Conservation (phyloP, 2,797 vertebrate species). For the Hoplostethus atlanticus region DNA sequence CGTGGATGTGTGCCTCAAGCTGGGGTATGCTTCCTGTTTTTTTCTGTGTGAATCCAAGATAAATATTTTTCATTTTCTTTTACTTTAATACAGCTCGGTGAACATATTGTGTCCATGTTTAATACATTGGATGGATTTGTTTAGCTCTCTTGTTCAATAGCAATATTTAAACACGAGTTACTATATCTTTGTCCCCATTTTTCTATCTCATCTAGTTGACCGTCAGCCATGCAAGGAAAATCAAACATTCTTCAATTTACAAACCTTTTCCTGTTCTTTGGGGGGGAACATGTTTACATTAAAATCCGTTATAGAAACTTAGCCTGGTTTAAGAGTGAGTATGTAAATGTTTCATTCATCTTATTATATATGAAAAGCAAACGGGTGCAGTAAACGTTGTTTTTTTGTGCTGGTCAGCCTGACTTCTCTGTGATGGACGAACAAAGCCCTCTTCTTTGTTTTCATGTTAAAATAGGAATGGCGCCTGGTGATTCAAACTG, state of each 20-base stretch:
- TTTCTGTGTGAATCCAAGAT: constrained; percentile 11
- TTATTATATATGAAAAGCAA: constrained; percentile 22
- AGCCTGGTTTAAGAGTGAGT: constrained; percentile 37
- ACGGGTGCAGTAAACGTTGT: constrained; percentile 2
- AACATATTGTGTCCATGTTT: constrained; percentile 43
- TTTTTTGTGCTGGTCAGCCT: constrained; percentile 29
- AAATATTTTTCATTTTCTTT: constrained; percentile 36
- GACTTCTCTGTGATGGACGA: constrained; percentile 46
- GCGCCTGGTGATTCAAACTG: constrained; percentile 40
- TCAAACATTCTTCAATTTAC: constrained; percentile 27
- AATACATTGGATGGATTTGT: constrained; percentile 43
- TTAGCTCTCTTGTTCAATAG: constrained; percentile 26
- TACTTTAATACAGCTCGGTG: constrained; percentile 39
- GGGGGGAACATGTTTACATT: constrained; percentile 72
- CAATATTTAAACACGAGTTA: constrained; percentile 9
- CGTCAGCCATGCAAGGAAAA: constrained; percentile 40
- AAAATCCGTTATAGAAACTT: constrained; percentile 44
- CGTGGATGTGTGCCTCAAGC: constrained; percentile 14
- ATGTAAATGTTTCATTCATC: constrained; percentile 41
- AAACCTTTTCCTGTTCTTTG: constrained; percentile 45
- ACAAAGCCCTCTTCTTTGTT: constrained; percentile 15
- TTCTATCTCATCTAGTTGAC: constrained; percentile 49
- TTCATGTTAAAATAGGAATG: constrained; percentile 20
- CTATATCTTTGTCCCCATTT: constrained; percentile 21
- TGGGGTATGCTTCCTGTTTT: constrained; percentile 13